Evolutionary conservation across 2,797 vertebrate genomes (phyloP).

Genomic region (Oreochromis grahami): DNA sequence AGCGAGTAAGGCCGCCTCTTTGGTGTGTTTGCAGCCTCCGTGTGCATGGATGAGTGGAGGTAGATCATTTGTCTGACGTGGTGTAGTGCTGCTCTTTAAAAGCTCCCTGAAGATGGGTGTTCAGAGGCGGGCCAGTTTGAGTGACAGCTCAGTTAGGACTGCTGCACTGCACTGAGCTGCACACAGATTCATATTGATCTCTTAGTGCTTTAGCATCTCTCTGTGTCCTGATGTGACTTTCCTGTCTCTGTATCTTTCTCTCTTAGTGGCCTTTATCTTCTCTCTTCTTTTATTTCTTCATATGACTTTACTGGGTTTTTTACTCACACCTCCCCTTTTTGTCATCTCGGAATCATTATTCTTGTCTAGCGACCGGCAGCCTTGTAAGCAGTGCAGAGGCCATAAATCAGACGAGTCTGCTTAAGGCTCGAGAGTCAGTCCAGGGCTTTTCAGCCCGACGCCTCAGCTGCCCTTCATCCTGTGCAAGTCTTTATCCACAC

Average conservation of each 20-base stretch:
- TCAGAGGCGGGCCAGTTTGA: not conserved
- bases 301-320: not conserved
- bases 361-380: not conserved
- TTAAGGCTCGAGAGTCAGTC: not conserved
- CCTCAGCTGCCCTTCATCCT: not conserved
- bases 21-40: not conserved
- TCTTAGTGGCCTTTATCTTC: not conserved
- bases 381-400: not conserved
- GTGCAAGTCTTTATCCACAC: not conserved
- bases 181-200: constrained; percentile 13
- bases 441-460: not conserved
- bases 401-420: constrained; percentile 1
- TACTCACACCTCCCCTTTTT: not conserved
- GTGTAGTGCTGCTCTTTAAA: not conserved
- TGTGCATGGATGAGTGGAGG: not conserved
- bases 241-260: not conserved
- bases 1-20: not conserved
- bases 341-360: not conserved
- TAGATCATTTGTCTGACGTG: not conserved
- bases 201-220: not conserved
- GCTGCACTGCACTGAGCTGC: not conserved
- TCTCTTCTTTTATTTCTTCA: not conserved
- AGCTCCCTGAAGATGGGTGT: not conserved
- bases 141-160: constrained; percentile 7
- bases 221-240: not conserved